Conservation (phyloP, 2,113 vertebrate genomes). For the Micronisus gabar region DNA sequence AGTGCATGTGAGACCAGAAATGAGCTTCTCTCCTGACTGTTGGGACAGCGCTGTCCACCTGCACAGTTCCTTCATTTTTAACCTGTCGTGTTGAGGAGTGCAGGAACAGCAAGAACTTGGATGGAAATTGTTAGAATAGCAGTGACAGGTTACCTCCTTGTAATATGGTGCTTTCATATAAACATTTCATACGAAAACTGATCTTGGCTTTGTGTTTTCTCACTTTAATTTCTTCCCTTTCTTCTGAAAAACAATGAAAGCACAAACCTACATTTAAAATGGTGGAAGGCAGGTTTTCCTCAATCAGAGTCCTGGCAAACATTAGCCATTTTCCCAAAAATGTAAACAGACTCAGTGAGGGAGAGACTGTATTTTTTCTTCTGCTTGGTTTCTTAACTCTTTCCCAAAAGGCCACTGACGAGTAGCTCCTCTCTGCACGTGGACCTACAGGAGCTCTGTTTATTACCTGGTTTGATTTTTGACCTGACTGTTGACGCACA, state of each 20-base stretch:
- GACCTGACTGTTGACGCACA: neutral
- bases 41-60: neutral
- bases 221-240: neutral
- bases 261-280: neutral
- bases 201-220: neutral
- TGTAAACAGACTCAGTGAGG: neutral
- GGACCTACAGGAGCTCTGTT: neutral
- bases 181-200: neutral
- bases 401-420: neutral
- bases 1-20: neutral
- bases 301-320: neutral
- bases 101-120: neutral
- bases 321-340: neutral
- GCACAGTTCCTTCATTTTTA: neutral
- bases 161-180: neutral
- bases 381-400: neutral
- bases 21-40: neutral
- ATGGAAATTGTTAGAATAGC: neutral
- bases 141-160: neutral
- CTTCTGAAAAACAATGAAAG: neutral
- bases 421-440: neutral
- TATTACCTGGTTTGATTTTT: neutral
- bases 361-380: neutral
- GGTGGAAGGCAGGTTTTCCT: neutral
- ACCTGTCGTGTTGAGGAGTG: neutral